Base-by-base conservation (phyloP, 2,113 vertebrate genomes). In the Bettongia penicillata region DNA sequence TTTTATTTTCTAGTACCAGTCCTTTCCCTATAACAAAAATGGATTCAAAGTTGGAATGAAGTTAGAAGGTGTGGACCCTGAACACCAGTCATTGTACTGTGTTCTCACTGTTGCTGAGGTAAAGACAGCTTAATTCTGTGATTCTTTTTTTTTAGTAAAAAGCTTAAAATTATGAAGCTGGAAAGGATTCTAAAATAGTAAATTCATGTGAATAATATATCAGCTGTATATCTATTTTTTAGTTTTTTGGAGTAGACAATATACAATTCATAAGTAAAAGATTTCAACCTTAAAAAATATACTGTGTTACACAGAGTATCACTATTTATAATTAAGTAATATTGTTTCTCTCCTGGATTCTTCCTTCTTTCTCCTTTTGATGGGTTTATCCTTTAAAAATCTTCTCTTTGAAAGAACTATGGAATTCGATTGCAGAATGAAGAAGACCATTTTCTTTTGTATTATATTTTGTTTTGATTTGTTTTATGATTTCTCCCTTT, bases 41-140 rank as follows among this genome's bases (percentile, higher is more conserved):
- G 99, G 99, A 61, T 99, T 99, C 98, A 99, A 99, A 98, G 99
- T 99, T 51, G 99, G 99, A 95, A 99, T 99, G 99, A 99, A 99
- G 97, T 98, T 99, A 95, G 99, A 99, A 98, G 99, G 99, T 0
- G 99, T 99, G 95, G 99, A 99, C 97, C 99, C 99, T 0, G 99
- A 99, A 90, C 99, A 99, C 94, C 99, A 99, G 25, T 99, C 99
- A 0, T 98, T 99, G 57, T 99, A 99, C 97, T 99, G 99, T 68
- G 99, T 99, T 90, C 99, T 99, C 77, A 99, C 99, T 0, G 99
- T 99, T 57, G 99, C 99, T 0, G 99, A 99, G 99, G 99, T 99
- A 93, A 94, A 98, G n/a, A 53, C 24, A 52, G 52, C 43, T 1
- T 94, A 84, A 84, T 84, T 84, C n/a, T 4, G 0, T 93, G 0